These are phyloP conservation scores for Actinia equina DNA, from an alignment of 64 coral and sea anemone genomes.

Conservation along the genomic window DNA sequence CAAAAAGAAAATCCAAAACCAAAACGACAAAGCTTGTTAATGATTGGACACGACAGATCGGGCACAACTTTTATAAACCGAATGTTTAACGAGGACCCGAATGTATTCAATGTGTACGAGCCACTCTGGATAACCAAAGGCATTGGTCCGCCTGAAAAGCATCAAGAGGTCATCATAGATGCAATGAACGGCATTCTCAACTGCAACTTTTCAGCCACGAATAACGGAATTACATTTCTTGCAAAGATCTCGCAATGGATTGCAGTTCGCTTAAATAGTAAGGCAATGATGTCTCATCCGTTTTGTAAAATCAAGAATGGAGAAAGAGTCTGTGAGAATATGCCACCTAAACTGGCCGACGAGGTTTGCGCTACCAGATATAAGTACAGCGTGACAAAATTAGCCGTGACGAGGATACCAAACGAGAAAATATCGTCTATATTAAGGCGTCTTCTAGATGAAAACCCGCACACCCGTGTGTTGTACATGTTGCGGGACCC, in stretches of 20 bases:
- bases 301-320: slow-evolving; percentile 34
- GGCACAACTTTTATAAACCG: slow-evolving; percentile 49
- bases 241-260: neutral
- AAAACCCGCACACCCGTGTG: slow-evolving; percentile 23
- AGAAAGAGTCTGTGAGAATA: neutral
- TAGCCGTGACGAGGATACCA: slow-evolving; percentile 21
- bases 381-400: slow-evolving; percentile 46
- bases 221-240: slow-evolving; percentile 6
- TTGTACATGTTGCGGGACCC: slow-evolving; percentile 43
- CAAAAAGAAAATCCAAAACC: neutral
- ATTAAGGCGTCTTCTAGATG: slow-evolving; percentile 18
- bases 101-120: slow-evolving; percentile 52
- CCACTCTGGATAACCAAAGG: slow-evolving; percentile 41
- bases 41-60: slow-evolving; percentile 47
- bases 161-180: slow-evolving; percentile 1
- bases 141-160: neutral
- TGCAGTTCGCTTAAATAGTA: neutral
- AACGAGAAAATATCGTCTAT: slow-evolving; percentile 22
- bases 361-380: slow-evolving; percentile 24
- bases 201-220: slow-evolving; percentile 31
- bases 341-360: neutral
- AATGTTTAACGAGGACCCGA: slow-evolving; percentile 48
- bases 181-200: slow-evolving; percentile 14
- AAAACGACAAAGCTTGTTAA: slow-evolving; percentile 15
- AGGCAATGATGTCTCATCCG: slow-evolving; percentile 23